Evolutionary conservation across 2,888 invertebrate genomes (phyloP).

Genomic region (Argyresthia albistria): DNA sequence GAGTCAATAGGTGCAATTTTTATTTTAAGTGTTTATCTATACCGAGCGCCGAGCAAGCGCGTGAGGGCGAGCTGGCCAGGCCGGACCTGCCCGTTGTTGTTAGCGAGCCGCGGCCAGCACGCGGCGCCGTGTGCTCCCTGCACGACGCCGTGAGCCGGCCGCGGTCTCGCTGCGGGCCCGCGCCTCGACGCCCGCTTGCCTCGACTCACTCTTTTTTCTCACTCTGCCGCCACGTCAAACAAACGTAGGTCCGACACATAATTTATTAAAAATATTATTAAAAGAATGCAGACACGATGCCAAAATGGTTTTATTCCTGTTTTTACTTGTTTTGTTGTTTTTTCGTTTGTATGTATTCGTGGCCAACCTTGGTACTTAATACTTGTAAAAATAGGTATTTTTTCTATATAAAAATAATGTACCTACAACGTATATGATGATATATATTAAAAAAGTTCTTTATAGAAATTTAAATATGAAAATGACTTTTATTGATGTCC

Average conservation of each 20-base stretch:
- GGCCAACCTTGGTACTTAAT: slow-evolving; percentile 70
- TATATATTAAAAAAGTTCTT: slow-evolving; percentile 67
- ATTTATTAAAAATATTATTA: slow-evolving; percentile 56
- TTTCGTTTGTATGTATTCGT: slow-evolving; percentile 68
- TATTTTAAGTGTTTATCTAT: slow-evolving; percentile 48
- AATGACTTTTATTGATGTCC: slow-evolving; percentile 60
- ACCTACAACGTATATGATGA: slow-evolving; percentile 63
- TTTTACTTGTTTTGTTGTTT: slow-evolving; percentile 70
- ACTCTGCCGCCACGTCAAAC: slow-evolving; percentile 16
- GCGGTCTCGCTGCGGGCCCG: slow-evolving; percentile 9
- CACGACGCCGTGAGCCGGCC: slow-evolving; percentile 6
- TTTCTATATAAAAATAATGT: slow-evolving; percentile 70
- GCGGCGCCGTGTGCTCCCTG: neutral
- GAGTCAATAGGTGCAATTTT: slow-evolving; percentile 70
- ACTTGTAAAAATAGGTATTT: slow-evolving; percentile 70
- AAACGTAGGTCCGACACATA: slow-evolving; percentile 42
- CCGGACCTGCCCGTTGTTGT: slow-evolving; percentile 7
- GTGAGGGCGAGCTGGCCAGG: slow-evolving; percentile 11
- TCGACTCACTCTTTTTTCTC: slow-evolving; percentile 6
- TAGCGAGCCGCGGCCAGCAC: slow-evolving; percentile 12
- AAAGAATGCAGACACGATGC: slow-evolving; percentile 67
- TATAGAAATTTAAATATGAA: slow-evolving; percentile 63
- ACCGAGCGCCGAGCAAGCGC: slow-evolving; percentile 22
- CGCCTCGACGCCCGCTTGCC: slow-evolving; percentile 13
- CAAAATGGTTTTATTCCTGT: slow-evolving; percentile 72